Percentiles rank a stretch among this genome's conserved stretches.
Evolutionary conservation across 2,888 invertebrate genomes (phyloP).

Genomic region (Maniola hyperantus): DNA sequence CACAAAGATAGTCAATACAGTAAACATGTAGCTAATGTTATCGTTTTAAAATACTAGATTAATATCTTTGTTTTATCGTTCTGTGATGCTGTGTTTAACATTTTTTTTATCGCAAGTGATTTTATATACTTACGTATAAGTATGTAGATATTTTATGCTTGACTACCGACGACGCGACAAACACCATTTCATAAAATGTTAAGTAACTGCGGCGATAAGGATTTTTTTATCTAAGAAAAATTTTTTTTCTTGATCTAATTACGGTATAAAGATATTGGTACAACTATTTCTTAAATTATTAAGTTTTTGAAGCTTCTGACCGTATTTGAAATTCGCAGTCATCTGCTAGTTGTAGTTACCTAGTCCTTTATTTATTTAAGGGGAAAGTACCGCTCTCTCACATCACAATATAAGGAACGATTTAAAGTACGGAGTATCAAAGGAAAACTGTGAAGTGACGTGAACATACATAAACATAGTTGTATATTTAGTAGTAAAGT

Average conservation of each 20-base stretch:
- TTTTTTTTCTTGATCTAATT: too few species aligned
- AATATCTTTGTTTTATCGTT: not conserved
- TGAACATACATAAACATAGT: not conserved
- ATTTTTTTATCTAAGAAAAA: too few species aligned
- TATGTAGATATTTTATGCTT: too few species aligned
- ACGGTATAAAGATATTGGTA: too few species aligned
- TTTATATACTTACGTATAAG: too few species aligned
- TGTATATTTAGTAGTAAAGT: not conserved
- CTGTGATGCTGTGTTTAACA: not conserved
- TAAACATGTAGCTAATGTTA: not conserved
- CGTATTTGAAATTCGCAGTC: not conserved
- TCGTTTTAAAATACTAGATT: too few species aligned
- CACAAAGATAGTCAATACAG: not conserved
- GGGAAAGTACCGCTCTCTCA: slow-evolving; percentile 34
- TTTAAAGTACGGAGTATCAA: slow-evolving; percentile 8
- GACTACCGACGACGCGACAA: not conserved
- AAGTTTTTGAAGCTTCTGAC: not conserved
- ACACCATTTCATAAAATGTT: too few species aligned
- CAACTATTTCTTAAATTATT: not conserved
- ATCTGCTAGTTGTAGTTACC: not conserved
- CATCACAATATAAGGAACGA: slow-evolving; percentile 23
- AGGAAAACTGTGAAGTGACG: slow-evolving; percentile 6
- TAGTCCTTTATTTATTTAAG: slow-evolving; percentile 5
- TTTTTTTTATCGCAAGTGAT: not conserved
- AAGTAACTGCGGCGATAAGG: too few species aligned